Conservation (phyloP, 1,140 invertebrate genomes). For the Papilio machaon region DNA sequence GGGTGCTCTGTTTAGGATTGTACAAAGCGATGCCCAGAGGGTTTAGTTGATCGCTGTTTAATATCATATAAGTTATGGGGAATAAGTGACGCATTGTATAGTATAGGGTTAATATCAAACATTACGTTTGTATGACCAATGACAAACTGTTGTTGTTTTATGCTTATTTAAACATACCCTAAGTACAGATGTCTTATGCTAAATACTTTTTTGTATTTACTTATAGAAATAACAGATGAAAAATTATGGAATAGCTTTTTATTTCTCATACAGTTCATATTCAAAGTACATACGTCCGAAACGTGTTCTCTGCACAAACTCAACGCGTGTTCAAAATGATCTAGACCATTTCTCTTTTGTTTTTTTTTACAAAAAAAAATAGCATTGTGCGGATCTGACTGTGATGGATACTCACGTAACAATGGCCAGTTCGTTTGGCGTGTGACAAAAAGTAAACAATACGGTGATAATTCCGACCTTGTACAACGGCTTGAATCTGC, state of each 20-base stretch:
- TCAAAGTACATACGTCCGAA: background rate
- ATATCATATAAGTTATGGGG: background rate
- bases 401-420: slow-evolving; percentile 6
- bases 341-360: slow-evolving; percentile 1
- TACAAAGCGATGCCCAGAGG: background rate
- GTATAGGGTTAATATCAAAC: background rate
- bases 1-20: background rate
- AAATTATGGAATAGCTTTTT: background rate
- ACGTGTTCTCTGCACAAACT: background rate
- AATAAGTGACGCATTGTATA: background rate
- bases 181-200: background rate
- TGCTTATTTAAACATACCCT: background rate
- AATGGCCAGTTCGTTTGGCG: slow-evolving; percentile 4
- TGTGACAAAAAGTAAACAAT: slow-evolving; percentile 12
- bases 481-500: background rate
- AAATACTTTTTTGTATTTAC: no score
- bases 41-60: background rate
- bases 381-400: background rate
- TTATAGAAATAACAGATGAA: background rate
- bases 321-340: background rate
- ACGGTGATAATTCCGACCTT: background rate
- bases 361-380: background rate
- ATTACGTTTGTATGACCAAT: background rate
- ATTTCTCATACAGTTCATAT: background rate
- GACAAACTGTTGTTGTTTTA: background rate